Conservation (phyloP, 2,113 vertebrate species). For the Globicephala melas region DNA sequence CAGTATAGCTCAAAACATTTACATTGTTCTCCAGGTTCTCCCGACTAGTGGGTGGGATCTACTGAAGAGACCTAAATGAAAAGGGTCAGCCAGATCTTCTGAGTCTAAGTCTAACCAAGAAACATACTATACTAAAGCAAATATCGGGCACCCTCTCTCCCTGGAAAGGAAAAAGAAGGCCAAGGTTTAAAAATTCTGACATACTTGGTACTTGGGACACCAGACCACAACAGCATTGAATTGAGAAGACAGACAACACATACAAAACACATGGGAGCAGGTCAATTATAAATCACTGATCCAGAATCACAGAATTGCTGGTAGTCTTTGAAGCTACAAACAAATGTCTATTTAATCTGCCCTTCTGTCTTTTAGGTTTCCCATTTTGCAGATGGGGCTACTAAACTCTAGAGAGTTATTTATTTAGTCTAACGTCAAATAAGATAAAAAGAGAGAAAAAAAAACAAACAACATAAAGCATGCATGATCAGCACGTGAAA, state of each 20-base stretch:
- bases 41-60: neutral
- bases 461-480: neutral
- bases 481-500: neutral
- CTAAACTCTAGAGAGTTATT: neutral
- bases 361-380: neutral
- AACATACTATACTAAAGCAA: neutral
- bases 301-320: neutral
- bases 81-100: neutral
- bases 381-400: neutral
- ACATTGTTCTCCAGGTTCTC: neutral
- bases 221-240: too few relatives aligned
- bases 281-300: neutral
- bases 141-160: neutral
- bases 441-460: neutral
- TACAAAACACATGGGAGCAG: rapidly evolving
- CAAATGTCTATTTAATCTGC: neutral
- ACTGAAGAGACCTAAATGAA: neutral
- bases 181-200: neutral
- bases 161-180: neutral
- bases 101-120: neutral
- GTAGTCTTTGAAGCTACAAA: neutral
- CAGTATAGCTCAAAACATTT: neutral
- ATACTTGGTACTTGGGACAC: too few relatives aligned
- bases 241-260: neutral
- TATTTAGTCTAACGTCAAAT: neutral